These are phyloP conservation scores for Caenorhabditis elegans DNA, from an alignment of 1,140 invertebrate genomes.

Conservation along the genomic window DNA sequence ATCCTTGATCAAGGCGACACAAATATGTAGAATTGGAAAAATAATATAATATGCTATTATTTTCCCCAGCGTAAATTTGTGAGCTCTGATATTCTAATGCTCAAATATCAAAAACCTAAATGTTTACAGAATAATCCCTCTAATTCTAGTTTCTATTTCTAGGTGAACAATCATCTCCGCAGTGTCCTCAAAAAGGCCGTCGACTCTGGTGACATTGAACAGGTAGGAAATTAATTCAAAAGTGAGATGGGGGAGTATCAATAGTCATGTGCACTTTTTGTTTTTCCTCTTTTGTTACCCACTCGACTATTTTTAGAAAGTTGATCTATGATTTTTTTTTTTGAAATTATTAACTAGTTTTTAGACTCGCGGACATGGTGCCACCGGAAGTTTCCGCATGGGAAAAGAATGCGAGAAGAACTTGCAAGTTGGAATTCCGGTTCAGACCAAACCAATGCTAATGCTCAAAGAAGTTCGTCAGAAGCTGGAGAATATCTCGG, in stretches of 20 bases:
- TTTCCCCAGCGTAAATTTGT: too few species aligned
- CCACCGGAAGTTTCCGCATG: constrained; percentile 19
- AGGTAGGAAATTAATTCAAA: neutral
- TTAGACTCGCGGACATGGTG: neutral
- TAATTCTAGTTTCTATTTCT: neutral
- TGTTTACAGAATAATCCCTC: too few species aligned
- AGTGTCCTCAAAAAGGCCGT: constrained; percentile 1
- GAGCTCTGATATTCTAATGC: too few species aligned
- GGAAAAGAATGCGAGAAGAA: neutral
- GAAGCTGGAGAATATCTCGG: neutral
- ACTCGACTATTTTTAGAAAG: too few species aligned
- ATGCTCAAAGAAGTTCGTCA: constrained; percentile 17
- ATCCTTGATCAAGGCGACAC: too few species aligned
- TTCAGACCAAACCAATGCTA: neutral
- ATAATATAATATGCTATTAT: too few species aligned
- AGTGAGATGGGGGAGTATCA: neutral
- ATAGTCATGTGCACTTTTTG: neutral
- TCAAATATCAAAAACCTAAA: too few species aligned
- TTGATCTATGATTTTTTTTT: neutral
- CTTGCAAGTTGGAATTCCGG: neutral
- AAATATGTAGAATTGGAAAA: too few species aligned
- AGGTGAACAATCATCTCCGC: constrained; percentile 19
- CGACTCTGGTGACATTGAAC: constrained; percentile 25
- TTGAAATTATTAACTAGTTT: neutral
- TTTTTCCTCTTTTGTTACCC: neutral